phyloP scores from a whole-genome alignment of 2,797 vertebrate genomes.

The Lepus townsendii region DNA sequence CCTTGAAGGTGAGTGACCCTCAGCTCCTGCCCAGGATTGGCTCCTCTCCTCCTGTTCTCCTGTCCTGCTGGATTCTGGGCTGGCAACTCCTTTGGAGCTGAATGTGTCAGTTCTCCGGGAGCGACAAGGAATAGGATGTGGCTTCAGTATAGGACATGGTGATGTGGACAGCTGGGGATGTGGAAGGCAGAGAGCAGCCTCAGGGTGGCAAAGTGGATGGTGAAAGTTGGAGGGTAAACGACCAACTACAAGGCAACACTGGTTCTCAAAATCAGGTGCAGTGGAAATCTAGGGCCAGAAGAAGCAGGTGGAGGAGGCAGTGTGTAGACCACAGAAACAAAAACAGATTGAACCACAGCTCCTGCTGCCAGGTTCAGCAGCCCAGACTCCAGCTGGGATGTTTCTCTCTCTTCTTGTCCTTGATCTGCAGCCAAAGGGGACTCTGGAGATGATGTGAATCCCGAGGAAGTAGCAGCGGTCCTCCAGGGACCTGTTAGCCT shows the following conservation, averaged over 20 bases:
- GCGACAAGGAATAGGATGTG: not conserved
- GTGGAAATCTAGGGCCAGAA: not conserved
- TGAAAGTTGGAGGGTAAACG: not conserved
- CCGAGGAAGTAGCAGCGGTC: not conserved
- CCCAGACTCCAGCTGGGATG: not conserved
- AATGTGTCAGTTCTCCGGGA: not conserved
- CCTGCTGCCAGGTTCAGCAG: not conserved
- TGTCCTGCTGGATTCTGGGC: not conserved
- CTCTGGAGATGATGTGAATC: conserved; percentile 65
- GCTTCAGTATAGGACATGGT: not conserved
- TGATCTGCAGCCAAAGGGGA: conserved; percentile 43
- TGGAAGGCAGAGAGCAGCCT: not conserved
- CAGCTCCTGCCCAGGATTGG: not conserved
- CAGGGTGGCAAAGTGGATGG: not conserved
- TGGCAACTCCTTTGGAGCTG: not conserved
- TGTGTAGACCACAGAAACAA: not conserved
- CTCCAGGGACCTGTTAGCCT: conserved; percentile 66
- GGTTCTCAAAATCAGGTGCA: not conserved
- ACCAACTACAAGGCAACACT: not conserved
- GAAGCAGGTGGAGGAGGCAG: not conserved
- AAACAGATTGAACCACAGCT: not conserved
- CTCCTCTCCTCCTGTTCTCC: not conserved
- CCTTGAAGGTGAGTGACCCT: conserved; percentile 56
- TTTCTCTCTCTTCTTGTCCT: not conserved
- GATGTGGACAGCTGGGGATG: not conserved